Evolutionary conservation across 2,888 invertebrate genomes (phyloP).

Genomic region (Baronia brevicornis): DNA sequence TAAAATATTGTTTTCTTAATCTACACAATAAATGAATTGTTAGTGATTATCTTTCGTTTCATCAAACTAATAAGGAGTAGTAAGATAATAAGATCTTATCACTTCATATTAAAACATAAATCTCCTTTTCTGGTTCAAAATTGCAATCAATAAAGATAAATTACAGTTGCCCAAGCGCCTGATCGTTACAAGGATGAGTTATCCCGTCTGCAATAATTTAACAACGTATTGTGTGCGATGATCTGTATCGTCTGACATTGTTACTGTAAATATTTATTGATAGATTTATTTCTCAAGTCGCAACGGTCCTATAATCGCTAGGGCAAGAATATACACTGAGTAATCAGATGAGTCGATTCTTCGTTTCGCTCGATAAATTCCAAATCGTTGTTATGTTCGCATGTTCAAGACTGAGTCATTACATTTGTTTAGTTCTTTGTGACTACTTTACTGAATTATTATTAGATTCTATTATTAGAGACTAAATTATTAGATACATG

Average conservation of each 20-base stretch:
- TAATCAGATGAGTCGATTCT: slow-evolving; percentile 58
- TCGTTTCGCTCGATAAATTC: slow-evolving; percentile 53
- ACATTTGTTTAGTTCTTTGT: slow-evolving; percentile 27
- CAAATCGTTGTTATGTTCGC: slow-evolving; percentile 35
- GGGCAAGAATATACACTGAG: slow-evolving; percentile 64
- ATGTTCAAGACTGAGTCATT: slow-evolving; percentile 32
- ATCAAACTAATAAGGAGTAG: too few species aligned
- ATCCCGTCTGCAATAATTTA: slow-evolving; percentile 50
- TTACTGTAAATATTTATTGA: slow-evolving; percentile 63
- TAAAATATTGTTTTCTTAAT: too few species aligned
- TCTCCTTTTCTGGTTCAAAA: slow-evolving; percentile 4
- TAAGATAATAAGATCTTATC: too few species aligned
- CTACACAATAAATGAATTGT: too few species aligned
- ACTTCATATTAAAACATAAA: too few species aligned
- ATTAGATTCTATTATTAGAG: not conserved
- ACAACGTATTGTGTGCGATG: slow-evolving; percentile 54
- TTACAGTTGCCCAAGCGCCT: slow-evolving; percentile 13
- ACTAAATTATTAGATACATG: not conserved
- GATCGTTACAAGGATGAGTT: slow-evolving; percentile 39
- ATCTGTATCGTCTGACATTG: slow-evolving; percentile 55
- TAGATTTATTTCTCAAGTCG: slow-evolving; percentile 54
- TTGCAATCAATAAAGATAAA: too few species aligned
- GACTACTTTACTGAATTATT: slow-evolving; percentile 18
- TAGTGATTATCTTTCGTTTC: too few species aligned
- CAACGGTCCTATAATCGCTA: slow-evolving; percentile 34